Evolutionary conservation across 2,888 invertebrate species (phyloP).

Genomic region (Oscheius sp.): DNA sequence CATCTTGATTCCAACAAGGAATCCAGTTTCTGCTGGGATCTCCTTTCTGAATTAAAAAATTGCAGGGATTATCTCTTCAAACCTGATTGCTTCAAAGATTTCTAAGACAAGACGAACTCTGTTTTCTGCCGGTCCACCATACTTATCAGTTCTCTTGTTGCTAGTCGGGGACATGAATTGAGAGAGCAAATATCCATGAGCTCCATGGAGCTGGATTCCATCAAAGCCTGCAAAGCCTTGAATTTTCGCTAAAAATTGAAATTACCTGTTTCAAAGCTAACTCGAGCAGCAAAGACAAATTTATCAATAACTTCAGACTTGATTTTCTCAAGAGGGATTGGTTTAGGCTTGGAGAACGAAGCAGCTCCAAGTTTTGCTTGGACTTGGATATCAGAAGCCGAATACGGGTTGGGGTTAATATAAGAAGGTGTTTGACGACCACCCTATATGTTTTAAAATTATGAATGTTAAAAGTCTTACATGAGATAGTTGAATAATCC

Average conservation of each 20-base stretch:
- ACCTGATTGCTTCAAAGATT: conserved; percentile 56
- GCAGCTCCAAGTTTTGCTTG: conserved; percentile 11
- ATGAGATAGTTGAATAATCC: conserved; percentile 51
- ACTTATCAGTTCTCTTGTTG: conserved; percentile 57
- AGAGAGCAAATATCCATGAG: conserved; percentile 60
- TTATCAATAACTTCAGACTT: conserved; percentile 49
- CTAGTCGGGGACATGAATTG: conserved; percentile 60
- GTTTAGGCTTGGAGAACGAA: conserved; percentile 49
- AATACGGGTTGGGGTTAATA: conserved; percentile 47
- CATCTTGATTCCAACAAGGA: conserved; percentile 57
- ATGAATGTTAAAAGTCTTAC: conserved; percentile 14
- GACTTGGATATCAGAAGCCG: conserved; percentile 53
- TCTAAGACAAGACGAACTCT: conserved; percentile 52
- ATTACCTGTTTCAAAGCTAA: conserved; percentile 35
- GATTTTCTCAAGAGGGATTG: conserved; percentile 52
- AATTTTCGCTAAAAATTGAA: background rate
- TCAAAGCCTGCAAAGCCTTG: conserved; percentile 45
- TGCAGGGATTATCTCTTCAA: background rate
- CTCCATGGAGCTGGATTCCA: conserved; percentile 57
- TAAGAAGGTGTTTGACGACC: conserved; percentile 54
- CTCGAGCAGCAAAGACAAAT: conserved; percentile 43
- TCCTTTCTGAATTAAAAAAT: background rate
- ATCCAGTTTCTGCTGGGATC: conserved; percentile 35
- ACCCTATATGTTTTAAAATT: too few species aligned
- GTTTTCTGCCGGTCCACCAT: conserved; percentile 55